These are phyloP conservation scores for Leuciscus idus DNA, from an alignment of 2,113 vertebrate genomes.

Conservation along the genomic window DNA sequence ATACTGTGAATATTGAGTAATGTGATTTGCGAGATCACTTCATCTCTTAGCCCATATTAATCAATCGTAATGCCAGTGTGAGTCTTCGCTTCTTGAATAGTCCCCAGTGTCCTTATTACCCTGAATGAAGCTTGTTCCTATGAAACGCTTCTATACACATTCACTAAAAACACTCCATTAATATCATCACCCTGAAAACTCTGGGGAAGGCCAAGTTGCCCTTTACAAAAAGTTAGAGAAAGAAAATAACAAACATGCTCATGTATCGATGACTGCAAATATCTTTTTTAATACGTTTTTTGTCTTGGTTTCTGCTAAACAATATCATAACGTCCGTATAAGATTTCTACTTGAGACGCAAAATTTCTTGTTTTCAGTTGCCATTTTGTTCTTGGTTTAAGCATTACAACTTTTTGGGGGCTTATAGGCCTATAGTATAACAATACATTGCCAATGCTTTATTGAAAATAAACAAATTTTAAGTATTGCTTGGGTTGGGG, in stretches of 20 bases:
- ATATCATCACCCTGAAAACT: background rate
- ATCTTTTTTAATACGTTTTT: background rate
- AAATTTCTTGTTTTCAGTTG: background rate
- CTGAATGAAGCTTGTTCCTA: background rate
- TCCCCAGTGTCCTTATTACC: constrained; percentile 44
- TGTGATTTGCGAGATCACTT: background rate
- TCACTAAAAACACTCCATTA: constrained; percentile 6
- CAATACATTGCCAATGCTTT: too few relatives aligned
- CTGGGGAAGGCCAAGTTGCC: background rate
- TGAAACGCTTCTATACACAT: constrained; percentile 20
- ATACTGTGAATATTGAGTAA: background rate
- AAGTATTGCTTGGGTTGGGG: too few relatives aligned
- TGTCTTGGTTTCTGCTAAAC: background rate
- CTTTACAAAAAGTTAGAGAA: constrained; percentile 7
- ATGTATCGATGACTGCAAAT: background rate
- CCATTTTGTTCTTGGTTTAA: background rate
- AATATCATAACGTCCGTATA: background rate
- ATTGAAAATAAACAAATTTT: too few relatives aligned
- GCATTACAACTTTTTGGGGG: background rate
- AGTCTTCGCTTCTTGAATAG: background rate
- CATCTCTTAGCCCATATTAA: background rate
- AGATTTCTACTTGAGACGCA: background rate
- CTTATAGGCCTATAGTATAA: too few relatives aligned
- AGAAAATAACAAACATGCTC: background rate
- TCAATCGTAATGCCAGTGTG: background rate